These are phyloP conservation scores for Anhinga rufa DNA, from an alignment of 2,113 vertebrate genomes.

Conservation along the genomic window DNA sequence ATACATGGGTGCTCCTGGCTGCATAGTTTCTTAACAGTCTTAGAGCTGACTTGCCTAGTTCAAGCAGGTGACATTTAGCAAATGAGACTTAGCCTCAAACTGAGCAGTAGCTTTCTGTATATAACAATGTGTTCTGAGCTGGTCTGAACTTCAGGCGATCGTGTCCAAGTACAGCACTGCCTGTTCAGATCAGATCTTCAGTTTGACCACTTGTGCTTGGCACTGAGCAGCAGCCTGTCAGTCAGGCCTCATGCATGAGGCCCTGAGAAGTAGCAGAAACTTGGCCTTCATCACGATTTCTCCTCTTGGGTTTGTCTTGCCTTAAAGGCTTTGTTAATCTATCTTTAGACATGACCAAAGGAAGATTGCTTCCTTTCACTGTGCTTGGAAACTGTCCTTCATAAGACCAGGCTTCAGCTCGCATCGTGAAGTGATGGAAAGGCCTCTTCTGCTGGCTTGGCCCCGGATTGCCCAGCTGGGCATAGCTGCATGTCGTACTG, in stretches of 20 bases:
- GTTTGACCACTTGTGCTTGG: neutral
- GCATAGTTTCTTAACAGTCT: fast-evolving
- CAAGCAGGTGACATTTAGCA: neutral
- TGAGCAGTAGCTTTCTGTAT: neutral
- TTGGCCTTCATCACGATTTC: fast-evolving
- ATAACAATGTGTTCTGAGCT: no score
- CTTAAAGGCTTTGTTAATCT: neutral
- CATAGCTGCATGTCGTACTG: fast-evolving
- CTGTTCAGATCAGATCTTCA: neutral
- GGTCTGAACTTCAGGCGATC: fast-evolving
- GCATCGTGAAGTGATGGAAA: fast-evolving
- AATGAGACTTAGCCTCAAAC: neutral
- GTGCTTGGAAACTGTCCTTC: neutral
- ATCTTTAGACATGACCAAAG: neutral
- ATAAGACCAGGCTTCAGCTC: neutral
- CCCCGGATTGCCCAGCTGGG: no score
- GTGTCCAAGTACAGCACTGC: neutral
- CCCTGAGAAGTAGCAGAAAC: neutral
- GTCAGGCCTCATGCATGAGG: neutral
- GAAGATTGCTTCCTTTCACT: neutral
- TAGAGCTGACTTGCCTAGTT: neutral
- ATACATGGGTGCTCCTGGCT: neutral
- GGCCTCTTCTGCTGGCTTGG: neutral
- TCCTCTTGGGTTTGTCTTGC: neutral
- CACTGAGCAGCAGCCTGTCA: neutral